phyloP scores from a whole-genome alignment of 2,888 invertebrate genomes.

The Eupithecia dodoneata region DNA sequence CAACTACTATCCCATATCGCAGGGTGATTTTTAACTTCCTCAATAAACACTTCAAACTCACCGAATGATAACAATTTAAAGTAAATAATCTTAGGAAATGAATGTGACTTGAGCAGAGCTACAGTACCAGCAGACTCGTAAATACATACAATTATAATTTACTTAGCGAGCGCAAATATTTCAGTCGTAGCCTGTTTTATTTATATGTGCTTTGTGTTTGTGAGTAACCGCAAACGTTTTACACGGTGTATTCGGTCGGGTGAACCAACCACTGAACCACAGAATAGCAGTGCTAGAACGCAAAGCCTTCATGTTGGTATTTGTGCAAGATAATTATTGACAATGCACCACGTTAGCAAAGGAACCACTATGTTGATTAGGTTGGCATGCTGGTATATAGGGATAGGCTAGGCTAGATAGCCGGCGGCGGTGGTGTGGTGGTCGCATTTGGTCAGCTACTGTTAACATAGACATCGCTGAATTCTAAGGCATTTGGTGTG shows the following conservation, averaged over 20 bases:
- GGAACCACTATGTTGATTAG: background rate
- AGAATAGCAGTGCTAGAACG: background rate
- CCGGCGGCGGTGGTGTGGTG: background rate
- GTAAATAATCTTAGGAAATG: background rate
- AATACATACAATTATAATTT: constrained; percentile 50
- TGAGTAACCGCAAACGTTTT: constrained; percentile 18
- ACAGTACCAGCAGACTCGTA: background rate
- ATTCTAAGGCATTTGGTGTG: background rate
- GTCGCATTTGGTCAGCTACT: background rate
- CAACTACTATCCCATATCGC: too few species aligned
- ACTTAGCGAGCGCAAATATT: constrained; percentile 68
- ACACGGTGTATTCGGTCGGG: constrained; percentile 7
- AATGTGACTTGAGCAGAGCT: background rate
- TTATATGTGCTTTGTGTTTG: constrained; percentile 43
- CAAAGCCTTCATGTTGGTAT: background rate
- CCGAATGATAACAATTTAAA: background rate
- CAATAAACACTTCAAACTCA: too few species aligned
- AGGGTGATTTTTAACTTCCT: too few species aligned
- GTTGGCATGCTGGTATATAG: background rate
- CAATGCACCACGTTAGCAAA: background rate
- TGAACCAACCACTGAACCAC: background rate
- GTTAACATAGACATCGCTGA: background rate
- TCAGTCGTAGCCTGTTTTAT: constrained; percentile 55
- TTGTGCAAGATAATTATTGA: background rate
- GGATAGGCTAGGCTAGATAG: background rate